Conservation (phyloP, 2,888 invertebrate species). For the Drosophila anomalipes region DNA sequence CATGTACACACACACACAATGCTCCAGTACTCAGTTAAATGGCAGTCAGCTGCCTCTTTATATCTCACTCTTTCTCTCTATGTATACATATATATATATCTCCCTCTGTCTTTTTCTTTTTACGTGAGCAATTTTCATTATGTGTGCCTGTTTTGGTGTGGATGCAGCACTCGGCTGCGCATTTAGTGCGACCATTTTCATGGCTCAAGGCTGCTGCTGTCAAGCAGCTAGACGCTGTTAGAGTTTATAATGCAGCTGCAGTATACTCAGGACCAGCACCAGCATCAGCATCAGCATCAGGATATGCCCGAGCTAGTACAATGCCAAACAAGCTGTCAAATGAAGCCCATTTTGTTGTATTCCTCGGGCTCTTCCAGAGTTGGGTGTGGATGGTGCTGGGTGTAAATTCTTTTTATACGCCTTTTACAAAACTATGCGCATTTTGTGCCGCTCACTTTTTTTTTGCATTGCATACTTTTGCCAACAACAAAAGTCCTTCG, state of each 20-base stretch:
- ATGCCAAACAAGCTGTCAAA: constrained; percentile 78
- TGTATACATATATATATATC: not conserved
- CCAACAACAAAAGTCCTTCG: constrained; percentile 63
- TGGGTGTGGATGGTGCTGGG: constrained; percentile 4
- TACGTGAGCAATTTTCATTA: constrained; percentile 63
- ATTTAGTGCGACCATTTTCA: constrained; percentile 65
- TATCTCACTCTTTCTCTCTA: constrained; percentile 1
- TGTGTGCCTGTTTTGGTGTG: constrained; percentile 40
- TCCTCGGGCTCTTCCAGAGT: constrained; percentile 17
- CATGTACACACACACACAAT: constrained; percentile 31
- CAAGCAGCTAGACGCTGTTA: constrained; percentile 29
- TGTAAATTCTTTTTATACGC: constrained; percentile 45
- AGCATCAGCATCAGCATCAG: not conserved
- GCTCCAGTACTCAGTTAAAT: constrained; percentile 60
- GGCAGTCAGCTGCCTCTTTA: constrained; percentile 35
- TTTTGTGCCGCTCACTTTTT: constrained; percentile 62
- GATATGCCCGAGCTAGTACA: constrained; percentile 49
- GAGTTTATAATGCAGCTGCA: constrained; percentile 34
- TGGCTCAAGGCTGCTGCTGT: constrained; percentile 51
- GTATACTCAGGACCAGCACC: constrained; percentile 6
- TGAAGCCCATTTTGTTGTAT: constrained; percentile 74
- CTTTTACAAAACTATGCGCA: constrained; percentile 68
- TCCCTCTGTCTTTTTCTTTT: constrained; percentile 3
- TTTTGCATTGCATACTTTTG: constrained; percentile 53
- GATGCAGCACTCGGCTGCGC: constrained; percentile 50